These are phyloP conservation scores for Pyrgus malvae DNA, from an alignment of 2,888 invertebrate species.

Conservation along the genomic window DNA sequence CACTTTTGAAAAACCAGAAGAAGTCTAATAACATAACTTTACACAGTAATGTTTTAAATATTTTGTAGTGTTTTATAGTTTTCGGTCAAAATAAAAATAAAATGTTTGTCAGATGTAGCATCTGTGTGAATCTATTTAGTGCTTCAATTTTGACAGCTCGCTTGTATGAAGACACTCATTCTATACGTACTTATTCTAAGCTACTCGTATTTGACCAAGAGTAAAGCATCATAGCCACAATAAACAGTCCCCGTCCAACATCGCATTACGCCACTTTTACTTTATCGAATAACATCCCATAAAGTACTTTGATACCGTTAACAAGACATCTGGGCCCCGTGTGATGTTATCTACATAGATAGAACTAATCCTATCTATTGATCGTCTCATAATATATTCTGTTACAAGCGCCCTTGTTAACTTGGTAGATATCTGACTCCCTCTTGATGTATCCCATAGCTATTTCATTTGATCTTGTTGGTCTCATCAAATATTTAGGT, in stretches of 20 bases:
- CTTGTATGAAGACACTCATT: too few relatives aligned
- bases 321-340: slow-evolving; percentile 27
- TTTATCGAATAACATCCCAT: slow-evolving; percentile 27
- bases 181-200: too few relatives aligned
- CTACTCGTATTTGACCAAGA: too few relatives aligned
- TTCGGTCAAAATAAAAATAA: too few relatives aligned
- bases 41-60: too few relatives aligned
- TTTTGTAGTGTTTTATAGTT: too few relatives aligned
- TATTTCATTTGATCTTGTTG: slow-evolving; percentile 74
- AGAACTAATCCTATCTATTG: slow-evolving; percentile 53
- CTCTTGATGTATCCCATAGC: slow-evolving; percentile 58
- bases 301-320: slow-evolving; percentile 24
- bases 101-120: too few relatives aligned
- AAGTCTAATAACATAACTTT: too few relatives aligned
- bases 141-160: too few relatives aligned
- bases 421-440: slow-evolving; percentile 54
- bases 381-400: slow-evolving; percentile 70
- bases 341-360: slow-evolving; percentile 34
- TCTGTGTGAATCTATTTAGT: too few relatives aligned
- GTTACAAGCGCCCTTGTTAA: slow-evolving; percentile 73
- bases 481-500: slow-evolving; percentile 76
- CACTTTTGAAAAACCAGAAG: too few relatives aligned
- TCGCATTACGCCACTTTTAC: slow-evolving; percentile 14
- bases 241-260: background rate
- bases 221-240: slow-evolving; percentile 4